These are phyloP conservation scores for Leptinotarsa lineolata DNA, from an alignment of 1,140 invertebrate species.

Conservation along the genomic window DNA sequence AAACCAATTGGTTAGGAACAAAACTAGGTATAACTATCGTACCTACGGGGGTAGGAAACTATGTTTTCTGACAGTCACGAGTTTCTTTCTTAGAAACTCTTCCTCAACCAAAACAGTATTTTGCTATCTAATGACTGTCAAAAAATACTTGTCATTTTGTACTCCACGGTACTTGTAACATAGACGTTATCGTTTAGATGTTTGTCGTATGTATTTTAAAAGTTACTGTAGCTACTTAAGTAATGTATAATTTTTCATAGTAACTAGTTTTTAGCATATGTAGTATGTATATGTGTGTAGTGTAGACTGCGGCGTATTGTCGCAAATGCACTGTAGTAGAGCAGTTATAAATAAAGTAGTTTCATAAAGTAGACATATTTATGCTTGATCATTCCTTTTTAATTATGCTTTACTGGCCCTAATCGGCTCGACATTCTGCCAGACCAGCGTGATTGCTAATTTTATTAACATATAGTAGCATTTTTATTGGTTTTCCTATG, in stretches of 20 bases:
- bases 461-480: slow-evolving; percentile 18
- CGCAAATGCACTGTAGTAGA: slow-evolving; percentile 57
- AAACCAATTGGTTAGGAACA: slow-evolving; percentile 22
- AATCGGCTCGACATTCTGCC: slow-evolving; percentile 28
- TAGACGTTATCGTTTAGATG: slow-evolving; percentile 52
- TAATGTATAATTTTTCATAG: slow-evolving; percentile 53
- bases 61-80: background rate
- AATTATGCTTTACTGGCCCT: slow-evolving; percentile 32
- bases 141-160: slow-evolving; percentile 11
- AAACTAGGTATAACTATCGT: slow-evolving; percentile 6
- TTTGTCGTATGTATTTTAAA: slow-evolving; percentile 52
- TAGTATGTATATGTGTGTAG: slow-evolving; percentile 59
- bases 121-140: slow-evolving; percentile 5
- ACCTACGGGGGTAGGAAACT: background rate
- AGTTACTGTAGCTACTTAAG: slow-evolving; percentile 52
- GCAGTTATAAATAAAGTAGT: slow-evolving; percentile 59
- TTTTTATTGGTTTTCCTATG: slow-evolving; percentile 12
- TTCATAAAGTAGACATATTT: slow-evolving; percentile 55
- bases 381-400: slow-evolving; percentile 32
- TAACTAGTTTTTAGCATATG: slow-evolving; percentile 54
- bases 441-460: slow-evolving; percentile 31
- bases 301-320: slow-evolving; percentile 47
- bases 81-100: background rate
- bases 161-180: slow-evolving; percentile 32
- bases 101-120: background rate